These are phyloP conservation scores for Molorchus minor DNA, from an alignment of 2,888 invertebrate genomes.

Conservation along the genomic window DNA sequence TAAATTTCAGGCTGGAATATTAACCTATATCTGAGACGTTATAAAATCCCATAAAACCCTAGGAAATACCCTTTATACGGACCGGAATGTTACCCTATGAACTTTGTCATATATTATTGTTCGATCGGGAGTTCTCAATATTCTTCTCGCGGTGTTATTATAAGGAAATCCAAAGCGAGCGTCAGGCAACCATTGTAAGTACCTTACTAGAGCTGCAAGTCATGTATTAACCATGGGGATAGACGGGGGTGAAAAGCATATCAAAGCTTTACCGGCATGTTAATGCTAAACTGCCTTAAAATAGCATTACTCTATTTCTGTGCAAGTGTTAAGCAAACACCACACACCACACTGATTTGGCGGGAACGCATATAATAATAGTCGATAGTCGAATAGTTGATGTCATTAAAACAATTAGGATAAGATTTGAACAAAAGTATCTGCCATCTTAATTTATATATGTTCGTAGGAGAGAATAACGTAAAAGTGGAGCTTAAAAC, in stretches of 20 bases:
- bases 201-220: conserved; percentile 5
- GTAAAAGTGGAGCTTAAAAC: conserved; percentile 4
- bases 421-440: background rate
- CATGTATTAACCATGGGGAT: conserved; percentile 6
- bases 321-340: conserved; percentile 1
- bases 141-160: conserved; percentile 10
- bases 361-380: background rate
- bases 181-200: conserved; percentile 1
- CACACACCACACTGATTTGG: background rate
- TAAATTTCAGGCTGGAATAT: too few relatives aligned
- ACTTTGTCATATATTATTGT: conserved; percentile 10
- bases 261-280: background rate
- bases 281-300: conserved; percentile 4
- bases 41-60: background rate
- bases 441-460: background rate
- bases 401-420: background rate
- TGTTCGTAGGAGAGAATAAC: background rate
- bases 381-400: too few relatives aligned
- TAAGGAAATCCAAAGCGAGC: conserved; percentile 5
- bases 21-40: too few relatives aligned
- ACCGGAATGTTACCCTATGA: background rate
- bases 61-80: background rate
- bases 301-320: conserved; percentile 6
- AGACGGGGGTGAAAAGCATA: background rate
- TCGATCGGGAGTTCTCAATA: conserved; percentile 9